Base-by-base conservation (phyloP, 1,140 invertebrate genomes). In the Spodoptera frugiperda region DNA sequence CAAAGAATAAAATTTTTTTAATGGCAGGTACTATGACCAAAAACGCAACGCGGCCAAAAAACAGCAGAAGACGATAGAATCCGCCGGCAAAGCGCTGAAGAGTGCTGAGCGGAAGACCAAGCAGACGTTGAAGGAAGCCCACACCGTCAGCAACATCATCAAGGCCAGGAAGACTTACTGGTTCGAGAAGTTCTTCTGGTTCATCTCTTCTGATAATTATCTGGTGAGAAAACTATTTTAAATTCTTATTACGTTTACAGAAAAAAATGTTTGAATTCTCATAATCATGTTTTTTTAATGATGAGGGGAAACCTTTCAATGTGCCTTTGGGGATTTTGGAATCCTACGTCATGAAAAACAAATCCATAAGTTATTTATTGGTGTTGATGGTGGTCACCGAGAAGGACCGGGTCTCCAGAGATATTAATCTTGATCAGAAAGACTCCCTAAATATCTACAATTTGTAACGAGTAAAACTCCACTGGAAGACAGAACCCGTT, bases 171-270 rank as follows among this genome's bases (percentile, higher is more conserved):
- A 99, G 94, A 96, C 96, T 0, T 98, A 97, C 92, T 99, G 99
- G 99, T 99, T 99, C 95, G 99, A 99, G 94, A 99, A 99, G 91
- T 99, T 99, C 93, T 98, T 97, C 88, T 99, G 99, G 99, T 99
- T 99, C 91, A 98, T 99, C 80, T 98, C 97, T 39, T 99, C 99
- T 0, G 99, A 99, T 94, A 99, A 99, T 94, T 99, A 98, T 95
- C 92, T 99, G 94, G 96, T 96, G 87, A 88, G 92, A 89, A 55
- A 15, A 0, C 14, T 49, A 8, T 4, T 39, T 21, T n/a, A 2
- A 25, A 39, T 63, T 39, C 4, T 4, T 59, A 19, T 63, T 25
- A 1, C 0, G 25, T 4, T 25, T 25, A 25, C 21, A 25, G 21
- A 25, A 25, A 4, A 3, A 25, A 4, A 3, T 3, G 25, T 2